phyloP scores from a whole-genome alignment of 2,113 vertebrate species.

The Corapipo altera region DNA sequence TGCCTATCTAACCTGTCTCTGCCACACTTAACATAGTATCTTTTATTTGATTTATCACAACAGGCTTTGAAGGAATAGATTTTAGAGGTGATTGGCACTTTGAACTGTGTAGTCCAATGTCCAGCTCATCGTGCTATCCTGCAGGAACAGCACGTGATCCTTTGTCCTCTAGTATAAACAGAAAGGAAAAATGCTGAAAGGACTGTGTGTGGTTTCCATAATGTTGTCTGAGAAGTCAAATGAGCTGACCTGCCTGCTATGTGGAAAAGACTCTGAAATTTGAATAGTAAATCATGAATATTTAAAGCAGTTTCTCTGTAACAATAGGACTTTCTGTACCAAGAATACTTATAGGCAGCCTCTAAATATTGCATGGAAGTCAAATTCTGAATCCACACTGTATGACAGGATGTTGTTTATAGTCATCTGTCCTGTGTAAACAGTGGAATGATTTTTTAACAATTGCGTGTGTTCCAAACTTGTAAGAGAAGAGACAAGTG shows the following conservation, averaged over 20 bases:
- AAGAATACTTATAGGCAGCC: neutral
- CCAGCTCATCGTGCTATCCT: accelerated
- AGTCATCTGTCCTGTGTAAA: neutral
- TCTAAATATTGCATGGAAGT: neutral
- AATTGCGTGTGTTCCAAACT: neutral
- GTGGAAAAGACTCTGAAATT: neutral
- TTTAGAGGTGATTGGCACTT: neutral
- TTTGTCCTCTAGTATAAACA: neutral
- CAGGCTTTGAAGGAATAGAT: neutral
- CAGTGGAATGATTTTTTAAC: neutral
- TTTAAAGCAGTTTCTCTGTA: neutral
- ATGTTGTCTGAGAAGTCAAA: neutral
- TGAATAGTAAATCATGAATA: neutral
- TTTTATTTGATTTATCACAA: neutral
- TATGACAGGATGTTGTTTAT: neutral
- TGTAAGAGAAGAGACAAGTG: neutral
- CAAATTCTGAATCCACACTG: neutral
- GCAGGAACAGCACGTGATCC: neutral
- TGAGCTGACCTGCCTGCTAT: neutral
- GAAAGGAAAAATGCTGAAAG: neutral
- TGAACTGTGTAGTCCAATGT: neutral
- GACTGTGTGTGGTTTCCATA: neutral
- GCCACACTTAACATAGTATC: neutral
- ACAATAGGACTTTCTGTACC: neutral
- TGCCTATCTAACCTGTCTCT: neutral